Conservation (phyloP, 2,888 invertebrate species). For the Pyrgus malvae region DNA sequence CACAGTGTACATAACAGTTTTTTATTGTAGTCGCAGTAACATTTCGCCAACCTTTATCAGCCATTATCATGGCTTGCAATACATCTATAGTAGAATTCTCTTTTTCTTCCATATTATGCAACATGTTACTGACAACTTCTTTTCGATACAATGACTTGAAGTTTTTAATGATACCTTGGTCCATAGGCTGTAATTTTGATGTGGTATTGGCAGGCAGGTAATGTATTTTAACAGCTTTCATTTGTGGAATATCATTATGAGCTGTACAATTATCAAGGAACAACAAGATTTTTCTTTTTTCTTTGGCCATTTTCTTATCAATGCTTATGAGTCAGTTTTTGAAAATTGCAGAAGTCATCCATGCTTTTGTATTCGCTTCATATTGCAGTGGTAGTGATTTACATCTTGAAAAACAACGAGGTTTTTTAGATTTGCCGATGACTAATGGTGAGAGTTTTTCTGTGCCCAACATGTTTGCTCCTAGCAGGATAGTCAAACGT, state of each 20-base stretch:
- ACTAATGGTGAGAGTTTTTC: slow-evolving; percentile 34
- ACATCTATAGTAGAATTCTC: slow-evolving; percentile 34
- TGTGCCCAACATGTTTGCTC: too few species aligned
- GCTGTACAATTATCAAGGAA: slow-evolving; percentile 36
- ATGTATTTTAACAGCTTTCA: slow-evolving; percentile 35
- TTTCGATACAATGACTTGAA: slow-evolving; percentile 35
- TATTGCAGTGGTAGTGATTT: slow-evolving; percentile 27
- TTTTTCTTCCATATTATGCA: slow-evolving; percentile 32
- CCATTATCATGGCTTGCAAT: slow-evolving; percentile 35
- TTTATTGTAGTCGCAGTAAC: slow-evolving; percentile 35
- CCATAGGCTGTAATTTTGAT: slow-evolving; percentile 30
- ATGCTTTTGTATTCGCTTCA: slow-evolving; percentile 29
- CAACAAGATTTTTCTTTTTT: slow-evolving; percentile 35
- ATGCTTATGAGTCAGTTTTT: slow-evolving; percentile 35
- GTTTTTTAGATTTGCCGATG: slow-evolving; percentile 33
- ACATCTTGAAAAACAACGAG: slow-evolving; percentile 32
- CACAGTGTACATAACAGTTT: slow-evolving; percentile 1
- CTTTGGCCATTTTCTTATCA: slow-evolving; percentile 33
- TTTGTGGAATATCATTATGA: slow-evolving; percentile 24
- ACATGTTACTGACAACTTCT: slow-evolving; percentile 36
- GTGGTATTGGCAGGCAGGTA: slow-evolving; percentile 33
- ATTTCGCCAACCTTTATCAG: too few species aligned
- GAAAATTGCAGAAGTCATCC: slow-evolving; percentile 34
- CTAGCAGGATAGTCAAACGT: too few species aligned
- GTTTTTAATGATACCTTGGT: slow-evolving; percentile 32